A percentile compares a stretch with the other conserved stretches of the same genome.
These are phyloP conservation scores for Cepphus grylle DNA, from an alignment of 2,113 vertebrate species.

Conservation along the genomic window DNA sequence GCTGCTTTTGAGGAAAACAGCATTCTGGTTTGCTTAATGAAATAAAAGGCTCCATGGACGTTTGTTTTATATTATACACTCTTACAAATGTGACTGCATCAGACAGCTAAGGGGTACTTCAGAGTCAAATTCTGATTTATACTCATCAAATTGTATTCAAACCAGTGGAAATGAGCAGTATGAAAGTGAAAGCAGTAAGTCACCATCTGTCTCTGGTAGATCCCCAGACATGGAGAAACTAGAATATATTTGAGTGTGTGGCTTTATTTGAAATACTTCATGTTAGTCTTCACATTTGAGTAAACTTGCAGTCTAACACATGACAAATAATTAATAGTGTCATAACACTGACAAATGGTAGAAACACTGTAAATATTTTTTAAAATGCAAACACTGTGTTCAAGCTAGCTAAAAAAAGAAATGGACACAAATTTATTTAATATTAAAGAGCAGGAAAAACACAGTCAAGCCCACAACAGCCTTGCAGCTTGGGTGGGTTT, in stretches of 20 bases:
- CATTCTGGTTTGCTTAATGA: neutral
- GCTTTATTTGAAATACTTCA: neutral
- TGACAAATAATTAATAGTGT: neutral
- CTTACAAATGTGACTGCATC: neutral
- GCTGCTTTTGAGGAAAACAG: neutral
- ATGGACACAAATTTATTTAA: neutral
- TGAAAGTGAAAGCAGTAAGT: neutral
- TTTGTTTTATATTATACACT: neutral
- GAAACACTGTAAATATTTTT: conserved; percentile 1
- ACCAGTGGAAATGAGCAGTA: neutral
- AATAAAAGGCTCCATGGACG: neutral
- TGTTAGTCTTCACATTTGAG: neutral
- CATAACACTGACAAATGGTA: neutral
- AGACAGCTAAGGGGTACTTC: neutral
- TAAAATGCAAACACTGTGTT: neutral
- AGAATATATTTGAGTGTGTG: neutral
- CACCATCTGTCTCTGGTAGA: neutral
- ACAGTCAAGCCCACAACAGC: neutral
- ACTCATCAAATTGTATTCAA: neutral
- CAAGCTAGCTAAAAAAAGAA: neutral
- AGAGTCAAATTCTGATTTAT: neutral
- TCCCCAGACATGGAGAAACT: neutral
- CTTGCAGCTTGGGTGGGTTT: neutral
- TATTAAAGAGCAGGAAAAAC: neutral
- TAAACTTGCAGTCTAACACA: neutral